Base-by-base conservation (phyloP, 1,140 invertebrate genomes). In the Papilio helenus region DNA sequence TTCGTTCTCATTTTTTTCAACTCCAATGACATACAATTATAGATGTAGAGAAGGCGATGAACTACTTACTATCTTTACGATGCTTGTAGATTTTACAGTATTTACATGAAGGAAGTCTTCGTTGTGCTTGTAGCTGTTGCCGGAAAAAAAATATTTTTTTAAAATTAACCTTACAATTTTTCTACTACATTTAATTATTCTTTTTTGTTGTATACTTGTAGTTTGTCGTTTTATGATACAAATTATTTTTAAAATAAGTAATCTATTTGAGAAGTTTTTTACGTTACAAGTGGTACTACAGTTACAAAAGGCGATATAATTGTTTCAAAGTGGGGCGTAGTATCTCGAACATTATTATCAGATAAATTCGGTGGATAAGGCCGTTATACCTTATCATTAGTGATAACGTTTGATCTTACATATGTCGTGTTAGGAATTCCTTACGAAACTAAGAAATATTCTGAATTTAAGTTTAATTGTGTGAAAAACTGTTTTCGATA, bases 321-420 rank as follows among this genome's bases (percentile, higher is more conserved):
- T 77, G 76, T 77, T 77, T 77, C 76, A 39, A 77, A 77, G 76
- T 77, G 72, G 72, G 46, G 65, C 74, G 72, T 71, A 26, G 79
- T 72, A 81, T 71, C 65, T 71, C 61, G 46, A 65, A 16, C 79
- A 58, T 23, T 79, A 68, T 89, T 90, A 90, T 90, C 89, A 83
- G 87, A 87, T 89, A 88, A 87, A 81, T 83, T 83, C 76, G 72
- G 80, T 79, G 87, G 89, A 91, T 90, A 92, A 91, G 83, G 84
- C 81, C 81, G 82, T 84, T 78, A 79, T 72, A 79, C 76, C 79
- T 81, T 92, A 92, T 91, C 91, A 85, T 68, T 61, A 18, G 71
- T 88, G 89, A 91, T 90, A 91, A 90, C 80, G 78, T 51, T 82
- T 84, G 86, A 90, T 89, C 88, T 89, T 49, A 81, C 65, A 58